These are phyloP conservation scores for Pelusios castaneus DNA, from an alignment of 2,113 vertebrate genomes.

Conservation along the genomic window DNA sequence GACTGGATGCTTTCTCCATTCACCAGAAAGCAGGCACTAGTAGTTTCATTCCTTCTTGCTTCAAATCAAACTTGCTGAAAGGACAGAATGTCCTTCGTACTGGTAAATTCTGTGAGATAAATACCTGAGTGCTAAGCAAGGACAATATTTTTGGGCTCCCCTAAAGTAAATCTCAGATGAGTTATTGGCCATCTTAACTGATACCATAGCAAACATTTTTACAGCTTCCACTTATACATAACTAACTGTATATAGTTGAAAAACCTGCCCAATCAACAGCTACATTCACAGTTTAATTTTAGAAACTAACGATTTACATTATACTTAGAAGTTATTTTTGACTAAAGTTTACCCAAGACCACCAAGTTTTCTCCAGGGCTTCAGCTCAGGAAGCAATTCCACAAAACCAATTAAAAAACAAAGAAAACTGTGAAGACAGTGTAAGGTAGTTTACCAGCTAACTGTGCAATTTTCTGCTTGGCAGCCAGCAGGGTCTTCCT, in stretches of 20 bases:
- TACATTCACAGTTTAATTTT: not conserved
- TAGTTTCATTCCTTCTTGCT: not conserved
- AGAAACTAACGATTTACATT: not conserved
- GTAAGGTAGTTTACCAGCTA: constrained; percentile 77
- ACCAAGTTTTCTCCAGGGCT: not conserved
- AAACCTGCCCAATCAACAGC: not conserved
- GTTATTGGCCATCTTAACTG: fast-evolving
- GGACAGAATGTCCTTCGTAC: not conserved
- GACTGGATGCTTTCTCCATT: not conserved
- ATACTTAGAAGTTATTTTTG: not conserved
- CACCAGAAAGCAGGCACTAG: not conserved
- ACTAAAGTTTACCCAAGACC: not conserved
- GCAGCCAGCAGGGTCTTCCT: constrained; percentile 90
- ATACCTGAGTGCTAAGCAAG: not conserved
- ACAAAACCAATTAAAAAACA: not conserved
- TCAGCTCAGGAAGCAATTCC: not conserved
- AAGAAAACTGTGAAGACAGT: fast-evolving
- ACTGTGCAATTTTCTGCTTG: constrained; percentile 92
- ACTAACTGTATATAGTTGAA: not conserved
- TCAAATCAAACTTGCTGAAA: not conserved
- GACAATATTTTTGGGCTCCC: not conserved
- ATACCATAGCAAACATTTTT: not conserved
- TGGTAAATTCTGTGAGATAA: not conserved
- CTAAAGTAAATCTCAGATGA: not conserved
- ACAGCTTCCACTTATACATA: not conserved